These are phyloP conservation scores for Chloroceryle amazona DNA, from an alignment of 2,797 vertebrate genomes.

Conservation along the genomic window DNA sequence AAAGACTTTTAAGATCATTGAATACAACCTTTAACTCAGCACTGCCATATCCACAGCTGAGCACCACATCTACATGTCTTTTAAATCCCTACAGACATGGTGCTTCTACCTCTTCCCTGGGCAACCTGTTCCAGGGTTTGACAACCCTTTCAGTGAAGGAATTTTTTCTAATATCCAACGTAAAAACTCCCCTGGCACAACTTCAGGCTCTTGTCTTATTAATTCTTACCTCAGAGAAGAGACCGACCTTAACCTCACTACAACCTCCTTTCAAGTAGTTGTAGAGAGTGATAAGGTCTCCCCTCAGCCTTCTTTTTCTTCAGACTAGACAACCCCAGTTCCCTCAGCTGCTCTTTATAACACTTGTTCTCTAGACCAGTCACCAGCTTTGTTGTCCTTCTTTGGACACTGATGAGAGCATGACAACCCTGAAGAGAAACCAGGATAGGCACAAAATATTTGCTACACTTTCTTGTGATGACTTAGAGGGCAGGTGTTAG, in stretches of 20 bases:
- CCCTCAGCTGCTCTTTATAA: not conserved
- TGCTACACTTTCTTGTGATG: not conserved
- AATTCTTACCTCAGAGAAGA: not conserved
- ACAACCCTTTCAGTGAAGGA: not conserved
- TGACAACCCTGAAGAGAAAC: not conserved
- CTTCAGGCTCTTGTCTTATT: not conserved
- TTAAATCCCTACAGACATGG: not conserved
- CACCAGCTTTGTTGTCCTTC: not conserved
- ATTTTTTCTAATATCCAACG: not conserved
- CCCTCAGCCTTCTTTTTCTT: not conserved
- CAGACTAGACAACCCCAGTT: not conserved
- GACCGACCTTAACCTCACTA: not conserved
- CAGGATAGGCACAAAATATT: not conserved
- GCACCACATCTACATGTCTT: not conserved
- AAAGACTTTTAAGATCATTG: not conserved
- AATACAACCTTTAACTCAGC: not conserved
- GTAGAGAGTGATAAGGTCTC: too few species aligned
- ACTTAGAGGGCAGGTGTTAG: not conserved
- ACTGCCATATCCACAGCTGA: not conserved
- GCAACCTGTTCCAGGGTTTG: not conserved
- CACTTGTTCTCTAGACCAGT: not conserved
- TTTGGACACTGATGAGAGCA: not conserved
- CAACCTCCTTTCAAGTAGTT: not conserved
- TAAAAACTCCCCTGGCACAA: not conserved
- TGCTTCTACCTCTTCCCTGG: not conserved